These are phyloP conservation scores for Mohoua ochrocephala DNA, from an alignment of 2,113 vertebrate species.

Conservation along the genomic window DNA sequence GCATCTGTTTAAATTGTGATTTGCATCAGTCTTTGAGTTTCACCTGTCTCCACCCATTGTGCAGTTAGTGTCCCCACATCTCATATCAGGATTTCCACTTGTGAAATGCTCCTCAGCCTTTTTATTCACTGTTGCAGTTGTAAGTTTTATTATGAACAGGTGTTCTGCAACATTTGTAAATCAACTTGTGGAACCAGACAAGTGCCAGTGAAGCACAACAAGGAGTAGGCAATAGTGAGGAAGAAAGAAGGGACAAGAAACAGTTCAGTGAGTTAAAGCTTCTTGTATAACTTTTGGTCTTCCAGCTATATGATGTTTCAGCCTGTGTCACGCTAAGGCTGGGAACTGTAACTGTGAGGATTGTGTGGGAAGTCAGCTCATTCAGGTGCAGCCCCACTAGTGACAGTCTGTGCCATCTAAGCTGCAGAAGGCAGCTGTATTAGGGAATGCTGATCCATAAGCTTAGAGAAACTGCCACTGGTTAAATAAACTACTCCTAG, in stretches of 20 bases:
- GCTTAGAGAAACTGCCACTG: background rate
- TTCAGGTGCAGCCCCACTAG: background rate
- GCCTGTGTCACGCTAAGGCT: background rate
- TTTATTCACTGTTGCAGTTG: background rate
- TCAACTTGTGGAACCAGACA: background rate
- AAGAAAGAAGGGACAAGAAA: background rate
- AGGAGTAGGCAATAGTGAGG: background rate
- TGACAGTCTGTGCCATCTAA: background rate
- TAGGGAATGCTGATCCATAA: background rate
- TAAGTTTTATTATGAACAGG: background rate
- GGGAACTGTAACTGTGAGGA: background rate
- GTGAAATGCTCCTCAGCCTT: background rate
- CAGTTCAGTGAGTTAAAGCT: background rate
- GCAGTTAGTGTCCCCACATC: background rate
- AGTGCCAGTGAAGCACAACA: background rate
- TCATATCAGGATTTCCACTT: background rate
- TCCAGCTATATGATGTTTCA: background rate
- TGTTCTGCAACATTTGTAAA: background rate
- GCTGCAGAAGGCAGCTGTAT: background rate
- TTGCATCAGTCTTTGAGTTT: background rate
- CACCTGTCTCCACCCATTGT: background rate
- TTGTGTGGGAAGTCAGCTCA: background rate
- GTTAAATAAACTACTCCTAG: background rate
- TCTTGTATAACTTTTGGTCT: background rate
- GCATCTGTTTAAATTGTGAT: background rate